These are phyloP conservation scores for Sturmia bella DNA, from an alignment of 2,888 invertebrate genomes.

Conservation along the genomic window DNA sequence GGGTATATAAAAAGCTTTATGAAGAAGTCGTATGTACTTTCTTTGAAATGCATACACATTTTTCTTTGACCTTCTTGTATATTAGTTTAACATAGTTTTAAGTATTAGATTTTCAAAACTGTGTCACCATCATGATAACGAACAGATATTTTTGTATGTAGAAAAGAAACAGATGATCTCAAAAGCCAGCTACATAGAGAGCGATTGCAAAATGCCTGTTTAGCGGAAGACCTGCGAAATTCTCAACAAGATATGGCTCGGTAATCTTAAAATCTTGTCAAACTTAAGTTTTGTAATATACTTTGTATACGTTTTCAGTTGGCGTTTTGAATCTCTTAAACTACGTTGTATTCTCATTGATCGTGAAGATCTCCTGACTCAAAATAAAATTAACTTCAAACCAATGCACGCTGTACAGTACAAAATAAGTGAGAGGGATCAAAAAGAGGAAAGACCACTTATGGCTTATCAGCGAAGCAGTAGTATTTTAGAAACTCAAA, in stretches of 20 bases:
- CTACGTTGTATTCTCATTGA: constrained; percentile 79
- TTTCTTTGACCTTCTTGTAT: constrained; percentile 21
- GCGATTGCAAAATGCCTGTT: constrained; percentile 78
- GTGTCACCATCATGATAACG: constrained; percentile 43
- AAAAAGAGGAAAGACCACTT: constrained; percentile 75
- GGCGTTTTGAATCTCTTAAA: constrained; percentile 81
- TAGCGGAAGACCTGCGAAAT: constrained; percentile 79
- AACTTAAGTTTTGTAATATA: background rate
- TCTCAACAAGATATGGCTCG: constrained; percentile 79
- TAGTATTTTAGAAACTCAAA: constrained; percentile 43
- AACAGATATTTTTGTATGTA: constrained; percentile 74
- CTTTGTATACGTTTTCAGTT: constrained; percentile 72
- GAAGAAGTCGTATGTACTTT: constrained; percentile 7
- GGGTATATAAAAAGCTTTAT: constrained; percentile 42
- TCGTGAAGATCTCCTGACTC: constrained; percentile 78
- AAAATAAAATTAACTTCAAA: constrained; percentile 78
- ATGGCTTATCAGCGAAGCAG: constrained; percentile 62
- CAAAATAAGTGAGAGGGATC: constrained; percentile 73
- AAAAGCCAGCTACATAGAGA: constrained; percentile 78
- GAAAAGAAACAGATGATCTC: constrained; percentile 80
- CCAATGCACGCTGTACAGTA: constrained; percentile 75
- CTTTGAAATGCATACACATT: constrained; percentile 25
- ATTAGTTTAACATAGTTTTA: constrained; percentile 35
- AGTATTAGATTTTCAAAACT: constrained; percentile 16
- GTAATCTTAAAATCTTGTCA: constrained; percentile 69